Evolutionary conservation across 1,140 invertebrate species (phyloP).

Genomic region (Zaprionus capensis): DNA sequence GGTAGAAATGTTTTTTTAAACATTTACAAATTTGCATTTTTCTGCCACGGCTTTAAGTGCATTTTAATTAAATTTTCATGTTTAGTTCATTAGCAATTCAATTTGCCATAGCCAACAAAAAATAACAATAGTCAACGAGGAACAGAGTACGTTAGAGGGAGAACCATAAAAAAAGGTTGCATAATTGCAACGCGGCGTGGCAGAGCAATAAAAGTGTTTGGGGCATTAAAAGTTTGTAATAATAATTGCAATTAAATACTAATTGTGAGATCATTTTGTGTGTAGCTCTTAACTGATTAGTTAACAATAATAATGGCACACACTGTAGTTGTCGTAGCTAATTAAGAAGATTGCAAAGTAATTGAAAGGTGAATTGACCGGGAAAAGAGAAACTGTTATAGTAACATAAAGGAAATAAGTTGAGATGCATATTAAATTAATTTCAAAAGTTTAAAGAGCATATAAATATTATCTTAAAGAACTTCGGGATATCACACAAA

Average conservation of each 20-base stretch:
- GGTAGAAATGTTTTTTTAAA: conserved; percentile 37
- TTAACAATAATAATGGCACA: conserved; percentile 9
- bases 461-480: background rate
- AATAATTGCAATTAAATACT: conserved; percentile 46
- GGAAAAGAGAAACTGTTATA: background rate
- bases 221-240: conserved; percentile 46
- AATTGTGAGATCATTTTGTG: conserved; percentile 37
- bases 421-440: background rate
- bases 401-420: background rate
- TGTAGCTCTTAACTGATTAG: conserved; percentile 32
- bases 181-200: conserved; percentile 55
- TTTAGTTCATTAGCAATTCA: conserved; percentile 69
- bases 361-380: background rate
- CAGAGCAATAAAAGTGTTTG: conserved; percentile 41
- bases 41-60: conserved; percentile 41
- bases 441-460: background rate
- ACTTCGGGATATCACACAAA: background rate
- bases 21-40: conserved; percentile 46
- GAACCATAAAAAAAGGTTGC: conserved; percentile 52
- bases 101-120: conserved; percentile 50
- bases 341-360: conserved; percentile 16
- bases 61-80: conserved; percentile 66
- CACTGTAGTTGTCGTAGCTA: background rate
- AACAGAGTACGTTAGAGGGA: background rate
- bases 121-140: conserved; percentile 22